Base-by-base conservation (phyloP, 2,888 invertebrate genomes). In the Tupiocoris notatus region DNA sequence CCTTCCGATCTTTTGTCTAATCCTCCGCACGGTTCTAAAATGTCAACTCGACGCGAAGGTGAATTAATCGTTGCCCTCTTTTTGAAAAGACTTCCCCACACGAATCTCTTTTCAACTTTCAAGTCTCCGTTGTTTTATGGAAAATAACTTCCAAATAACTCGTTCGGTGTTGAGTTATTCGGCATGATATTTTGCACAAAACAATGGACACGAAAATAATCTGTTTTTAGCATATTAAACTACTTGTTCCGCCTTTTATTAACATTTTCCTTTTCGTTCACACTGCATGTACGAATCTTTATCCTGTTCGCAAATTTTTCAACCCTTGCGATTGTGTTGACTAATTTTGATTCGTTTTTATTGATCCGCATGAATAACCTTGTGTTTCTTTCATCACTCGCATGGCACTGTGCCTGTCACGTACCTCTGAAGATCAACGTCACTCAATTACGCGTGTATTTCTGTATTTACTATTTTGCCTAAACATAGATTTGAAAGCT, bases 251-350 rank as follows among this genome's bases (percentile, higher is more conserved):
- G 18, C 39, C 39, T 22, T 73, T 58, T 21, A 57, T 62, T 73
- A 73, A 73, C 63, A 62, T 21, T 62, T 73, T 73, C 73, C 24
- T 62, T 63, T 73, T 73, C 73, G 39, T 1, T 24, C 58, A 21
- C 22, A 62, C 63, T 18, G 73, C 73, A 73, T 73, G 73, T 6
- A 9, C 17, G 23, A 54, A 54, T 62, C 73, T 73, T 25, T 73
- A 24, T 54, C 62, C 70, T 70, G 17, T 59, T 3, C 17, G 22
- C 73, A 62, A 1, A 16, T 61, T 59, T 21, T 18, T 59, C 39
- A 12, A 39, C n/a, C n/a, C n/a, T 18, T 67, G 17, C 22, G 56
- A 67, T 22, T 70, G 18, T 6, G 1, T 17, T 63, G 20, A 9
- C n/a, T 65, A 16, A 65, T 70, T 70, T 66, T n/a, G n/a, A n/a